A percentile compares a stretch with the other conserved stretches of the same genome.
These are phyloP conservation scores for Phoenoteleia sp. DNA, from an alignment of 2,888 invertebrate species.

Conservation along the genomic window DNA sequence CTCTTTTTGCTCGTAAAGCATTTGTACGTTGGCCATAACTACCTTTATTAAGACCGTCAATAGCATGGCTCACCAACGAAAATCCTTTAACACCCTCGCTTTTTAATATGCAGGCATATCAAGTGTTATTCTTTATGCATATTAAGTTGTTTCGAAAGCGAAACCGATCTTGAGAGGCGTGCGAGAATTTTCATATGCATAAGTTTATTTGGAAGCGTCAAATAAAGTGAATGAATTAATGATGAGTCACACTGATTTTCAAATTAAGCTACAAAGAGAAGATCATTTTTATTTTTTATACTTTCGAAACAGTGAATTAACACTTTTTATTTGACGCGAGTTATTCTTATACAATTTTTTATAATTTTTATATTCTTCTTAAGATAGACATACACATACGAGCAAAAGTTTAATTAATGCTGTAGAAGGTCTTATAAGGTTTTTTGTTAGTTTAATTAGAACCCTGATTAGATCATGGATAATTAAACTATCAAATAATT, in stretches of 20 bases:
- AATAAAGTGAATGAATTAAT: conserved; percentile 19
- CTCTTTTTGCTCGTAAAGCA: conserved; percentile 46
- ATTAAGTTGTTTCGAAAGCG: conserved; percentile 65
- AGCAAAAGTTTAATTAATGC: too few species aligned
- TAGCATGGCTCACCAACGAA: conserved; percentile 60
- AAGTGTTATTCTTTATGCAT: conserved; percentile 75
- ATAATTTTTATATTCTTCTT: too few species aligned
- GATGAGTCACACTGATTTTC: neutral
- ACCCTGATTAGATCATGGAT: too few species aligned
- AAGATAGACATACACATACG: too few species aligned
- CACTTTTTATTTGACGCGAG: too few species aligned
- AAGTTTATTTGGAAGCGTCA: conserved; percentile 33
- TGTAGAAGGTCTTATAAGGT: too few species aligned
- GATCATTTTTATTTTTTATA: too few species aligned
- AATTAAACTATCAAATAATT: too few species aligned
- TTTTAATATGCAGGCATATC: conserved; percentile 69
- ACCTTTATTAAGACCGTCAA: conserved; percentile 75
- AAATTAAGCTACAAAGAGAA: too few species aligned
- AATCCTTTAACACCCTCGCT: conserved; percentile 66
- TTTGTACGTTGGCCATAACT: conserved; percentile 66
- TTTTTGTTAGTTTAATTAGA: too few species aligned
- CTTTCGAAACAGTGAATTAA: too few species aligned
- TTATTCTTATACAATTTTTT: too few species aligned
- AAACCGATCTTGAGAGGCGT: conserved; percentile 32
- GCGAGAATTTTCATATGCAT: conserved; percentile 31